phyloP scores from a whole-genome alignment of 2,888 invertebrate species.

The Lithosia quadra region DNA sequence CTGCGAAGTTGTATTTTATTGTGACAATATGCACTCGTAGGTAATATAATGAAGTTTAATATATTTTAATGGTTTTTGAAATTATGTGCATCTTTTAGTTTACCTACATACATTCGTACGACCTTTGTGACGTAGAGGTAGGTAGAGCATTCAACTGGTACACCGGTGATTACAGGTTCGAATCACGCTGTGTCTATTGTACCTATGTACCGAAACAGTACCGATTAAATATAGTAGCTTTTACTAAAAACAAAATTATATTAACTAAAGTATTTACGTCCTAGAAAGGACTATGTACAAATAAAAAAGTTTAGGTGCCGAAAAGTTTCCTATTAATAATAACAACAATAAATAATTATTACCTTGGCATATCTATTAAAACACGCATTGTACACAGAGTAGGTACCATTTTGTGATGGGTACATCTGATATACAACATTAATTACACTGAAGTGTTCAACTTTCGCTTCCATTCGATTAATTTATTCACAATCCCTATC shows the following conservation, averaged over 20 bases:
- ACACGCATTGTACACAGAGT: background rate
- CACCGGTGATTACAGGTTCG: too few relatives aligned
- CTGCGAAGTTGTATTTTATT: background rate
- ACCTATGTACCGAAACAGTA: too few relatives aligned
- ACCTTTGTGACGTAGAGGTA: too few relatives aligned
- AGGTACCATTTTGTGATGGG: constrained; percentile 12
- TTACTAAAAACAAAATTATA: too few relatives aligned
- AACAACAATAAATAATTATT: too few relatives aligned
- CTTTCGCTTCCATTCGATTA: constrained; percentile 42
- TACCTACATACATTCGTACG: background rate
- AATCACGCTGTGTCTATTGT: too few relatives aligned
- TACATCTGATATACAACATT: constrained; percentile 23
- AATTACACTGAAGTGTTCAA: constrained; percentile 33
- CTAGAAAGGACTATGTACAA: too few relatives aligned
- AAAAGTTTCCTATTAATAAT: too few relatives aligned
- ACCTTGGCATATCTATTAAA: background rate
- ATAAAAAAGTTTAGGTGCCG: too few relatives aligned
- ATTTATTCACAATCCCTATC: constrained; percentile 30
- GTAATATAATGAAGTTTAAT: background rate
- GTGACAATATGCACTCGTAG: background rate
- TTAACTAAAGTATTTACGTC: too few relatives aligned
- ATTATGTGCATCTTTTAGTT: background rate
- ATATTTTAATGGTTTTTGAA: background rate
- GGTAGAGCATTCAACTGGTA: too few relatives aligned
- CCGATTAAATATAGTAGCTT: too few relatives aligned